A percentile compares a stretch with the other conserved stretches of the same genome.
Conservation (phyloP, 2,113 vertebrate species). For the Chamaea fasciata region DNA sequence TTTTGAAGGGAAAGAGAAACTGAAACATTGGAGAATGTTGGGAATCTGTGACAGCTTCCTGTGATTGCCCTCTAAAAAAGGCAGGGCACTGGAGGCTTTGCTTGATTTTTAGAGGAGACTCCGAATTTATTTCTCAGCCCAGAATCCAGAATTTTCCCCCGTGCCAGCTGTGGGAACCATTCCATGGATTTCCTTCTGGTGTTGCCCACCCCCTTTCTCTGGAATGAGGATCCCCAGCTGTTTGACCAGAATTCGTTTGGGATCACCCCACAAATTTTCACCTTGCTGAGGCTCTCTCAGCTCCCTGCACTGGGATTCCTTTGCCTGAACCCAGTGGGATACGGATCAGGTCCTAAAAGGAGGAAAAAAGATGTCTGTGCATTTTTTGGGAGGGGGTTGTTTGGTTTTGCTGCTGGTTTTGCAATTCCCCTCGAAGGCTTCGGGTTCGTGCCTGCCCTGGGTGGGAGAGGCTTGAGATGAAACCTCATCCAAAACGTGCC, state of each 20-base stretch:
- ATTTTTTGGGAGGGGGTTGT: neutral
- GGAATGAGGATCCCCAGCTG: neutral
- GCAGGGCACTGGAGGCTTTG: neutral
- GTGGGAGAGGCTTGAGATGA: neutral
- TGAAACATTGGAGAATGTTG: neutral
- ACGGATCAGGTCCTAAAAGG: neutral
- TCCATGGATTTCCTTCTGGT: neutral
- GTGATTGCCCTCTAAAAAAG: neutral
- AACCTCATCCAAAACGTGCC: neutral
- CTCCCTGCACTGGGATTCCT: neutral
- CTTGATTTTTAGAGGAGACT: neutral
- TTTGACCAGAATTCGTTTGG: neutral
- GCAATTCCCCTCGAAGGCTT: neutral
- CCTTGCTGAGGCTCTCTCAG: neutral
- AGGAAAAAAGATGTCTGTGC: neutral
- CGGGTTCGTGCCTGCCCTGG: neutral
- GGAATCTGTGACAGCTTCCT: neutral
- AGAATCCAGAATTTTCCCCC: neutral
- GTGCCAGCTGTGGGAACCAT: neutral
- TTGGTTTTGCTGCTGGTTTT: neutral
- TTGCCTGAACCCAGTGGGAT: neutral
- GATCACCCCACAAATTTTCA: neutral
- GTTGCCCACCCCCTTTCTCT: neutral
- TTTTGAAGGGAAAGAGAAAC: conserved; percentile 6
- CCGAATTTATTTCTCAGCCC: neutral